Evolutionary conservation across 2,113 vertebrate genomes (phyloP), one percentile per base, ranked within the genome.

Genomic region (Pionites leucogaster): DNA sequence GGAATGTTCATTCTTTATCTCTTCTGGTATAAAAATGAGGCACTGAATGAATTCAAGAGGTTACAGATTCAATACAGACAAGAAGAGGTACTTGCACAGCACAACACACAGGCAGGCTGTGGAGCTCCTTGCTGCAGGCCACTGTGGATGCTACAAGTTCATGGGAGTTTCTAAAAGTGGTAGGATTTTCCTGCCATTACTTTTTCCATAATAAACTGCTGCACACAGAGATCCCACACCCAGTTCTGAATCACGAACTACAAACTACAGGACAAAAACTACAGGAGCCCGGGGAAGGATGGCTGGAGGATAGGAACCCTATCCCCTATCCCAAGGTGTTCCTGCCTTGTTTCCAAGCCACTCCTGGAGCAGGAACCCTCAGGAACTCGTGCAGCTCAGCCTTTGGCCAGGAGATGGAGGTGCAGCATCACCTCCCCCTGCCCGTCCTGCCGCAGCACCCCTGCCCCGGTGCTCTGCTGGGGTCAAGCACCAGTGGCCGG

Each of bases 321-420:
- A 24, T 24, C 13, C 33, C 33, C 57, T 59, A 24, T 16, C 20
- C 57, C 22, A 24, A 59, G 9, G 57, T 27, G 57, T 27, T 53
- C 39, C 9, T 33, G 65, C 23, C 39, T 49, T 11, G 37, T 67
- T 37, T 7, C 23, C 80, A 28, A 50, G 3, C 41, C 1, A 10
- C 20, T 18, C 11, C 55, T 4, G 52, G 37, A 60, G 76, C 31
- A 35, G 13, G 33, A 24, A 35, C 33, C 22, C 57, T 24, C 39
- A 39, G 71, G 57, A 42, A 3, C 22, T 31, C 12, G 3, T 80
- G 95, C 88, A 92, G 95, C 86, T 81, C 76, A 50, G 60, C 41
- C 68, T 44, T 13, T 10, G 64, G 71, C 95, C 94, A 31, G 94
- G 88, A 95, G 96, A 37, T 96, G 95, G 95, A 27, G 91, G 1